Base-by-base conservation (phyloP, 2,797 vertebrate genomes). In the Lycodopsis pacificus region DNA sequence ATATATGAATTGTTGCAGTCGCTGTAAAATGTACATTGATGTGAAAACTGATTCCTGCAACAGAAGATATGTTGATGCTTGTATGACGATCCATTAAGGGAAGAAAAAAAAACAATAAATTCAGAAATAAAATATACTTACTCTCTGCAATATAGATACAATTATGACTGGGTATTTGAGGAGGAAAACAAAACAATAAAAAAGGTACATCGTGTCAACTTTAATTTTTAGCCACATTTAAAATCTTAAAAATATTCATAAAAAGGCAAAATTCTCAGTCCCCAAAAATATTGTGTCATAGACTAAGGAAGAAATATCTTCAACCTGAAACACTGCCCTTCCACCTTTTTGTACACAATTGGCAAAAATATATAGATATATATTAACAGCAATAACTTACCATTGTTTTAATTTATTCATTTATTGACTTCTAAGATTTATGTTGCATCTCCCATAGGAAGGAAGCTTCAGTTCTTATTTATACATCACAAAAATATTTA, bases 401-500 rank as follows among this genome's bases (percentile, higher is more conserved):
- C 95, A 95, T 96, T 94, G 89, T 92, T 95, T 95, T 95, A 95
- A 94, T 93, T 96, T 94, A 94, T 92, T 94, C 89, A 95, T 95
- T 95, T 94, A 93, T 94, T 94, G 91, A 94, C 93, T 95, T 94
- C 93, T 94, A 93, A 89, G 93, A 94, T 95, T 94, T 92, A 93
- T 93, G 93, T 92, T 93, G 89, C 92, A 94, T 95, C 95, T 96
- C 95, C 95, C 95, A 96, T 95, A 95, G 95, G 95, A 96, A 96
- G 95, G 92, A 93, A 91, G 92, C 87, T 93, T 95, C 91, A 93
- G 93, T 95, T 95, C 90, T 89, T 92, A 92, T 95, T 95, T 94
- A 90, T 95, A 95, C 93, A 92, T 94, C 94, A 94, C 90, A 97
- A 97, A 98, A 98, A 97, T 96, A 97, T 97, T 97, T 97, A 98